A percentile compares a stretch with the other conserved stretches of the same genome.
phyloP scores from a whole-genome alignment of 2,113 vertebrate genomes.

The Chloebia gouldiae region DNA sequence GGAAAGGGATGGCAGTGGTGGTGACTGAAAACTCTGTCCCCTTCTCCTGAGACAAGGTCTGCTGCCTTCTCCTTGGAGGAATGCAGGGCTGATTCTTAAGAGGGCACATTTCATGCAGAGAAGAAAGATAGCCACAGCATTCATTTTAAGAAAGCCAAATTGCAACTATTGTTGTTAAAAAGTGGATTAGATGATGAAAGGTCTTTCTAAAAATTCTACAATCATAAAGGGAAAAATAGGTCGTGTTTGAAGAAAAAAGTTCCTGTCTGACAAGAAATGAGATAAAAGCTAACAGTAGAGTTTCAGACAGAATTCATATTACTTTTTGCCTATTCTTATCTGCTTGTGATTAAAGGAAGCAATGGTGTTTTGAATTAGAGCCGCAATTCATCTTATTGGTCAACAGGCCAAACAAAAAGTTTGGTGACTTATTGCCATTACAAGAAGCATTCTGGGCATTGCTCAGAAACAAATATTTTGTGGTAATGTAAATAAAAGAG shows the following conservation, averaged over 20 bases:
- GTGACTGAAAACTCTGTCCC: background rate
- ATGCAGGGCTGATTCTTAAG: background rate
- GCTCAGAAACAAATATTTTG: background rate
- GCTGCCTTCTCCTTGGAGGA: background rate
- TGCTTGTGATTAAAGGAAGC: background rate
- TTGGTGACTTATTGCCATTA: background rate
- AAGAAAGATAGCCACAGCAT: background rate
- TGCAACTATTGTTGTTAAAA: background rate
- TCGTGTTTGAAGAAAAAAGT: background rate
- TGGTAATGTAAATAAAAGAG: background rate
- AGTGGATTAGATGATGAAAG: background rate
- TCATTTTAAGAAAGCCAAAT: background rate
- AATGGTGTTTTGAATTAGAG: background rate
- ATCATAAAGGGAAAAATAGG: background rate
- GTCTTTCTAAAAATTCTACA: background rate
- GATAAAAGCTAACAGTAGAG: background rate
- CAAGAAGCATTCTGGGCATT: background rate
- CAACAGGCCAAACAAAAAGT: background rate
- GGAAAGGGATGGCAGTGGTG: background rate
- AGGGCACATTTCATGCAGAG: background rate
- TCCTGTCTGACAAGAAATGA: background rate
- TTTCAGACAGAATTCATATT: background rate
- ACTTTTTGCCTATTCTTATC: background rate
- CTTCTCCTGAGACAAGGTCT: background rate
- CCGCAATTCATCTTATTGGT: background rate